These are phyloP conservation scores for Rhopalosiphum padi DNA, from an alignment of 1,140 invertebrate genomes.

Conservation along the genomic window DNA sequence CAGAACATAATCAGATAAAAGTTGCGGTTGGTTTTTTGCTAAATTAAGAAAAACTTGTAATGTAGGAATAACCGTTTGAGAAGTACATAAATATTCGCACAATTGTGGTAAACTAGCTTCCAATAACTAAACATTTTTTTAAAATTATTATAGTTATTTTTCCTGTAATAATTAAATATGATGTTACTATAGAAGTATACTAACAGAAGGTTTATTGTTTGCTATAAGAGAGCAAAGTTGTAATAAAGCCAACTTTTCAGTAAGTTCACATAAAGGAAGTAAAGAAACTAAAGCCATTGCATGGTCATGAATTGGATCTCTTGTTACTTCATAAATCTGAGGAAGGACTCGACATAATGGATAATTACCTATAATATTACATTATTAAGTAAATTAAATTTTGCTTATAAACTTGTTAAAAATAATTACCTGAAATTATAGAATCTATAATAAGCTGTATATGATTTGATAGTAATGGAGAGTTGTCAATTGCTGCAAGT, in stretches of 20 bases:
- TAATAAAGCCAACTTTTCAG: constrained; percentile 83
- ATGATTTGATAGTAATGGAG: constrained; percentile 82
- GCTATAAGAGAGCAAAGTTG: constrained; percentile 82
- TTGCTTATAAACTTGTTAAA: not conserved
- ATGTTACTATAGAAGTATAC: constrained; percentile 60
- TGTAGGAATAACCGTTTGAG: constrained; percentile 69
- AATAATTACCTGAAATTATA: constrained; percentile 76
- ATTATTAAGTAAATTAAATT: constrained; percentile 40
- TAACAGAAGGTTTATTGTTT: constrained; percentile 77
- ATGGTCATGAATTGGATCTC: constrained; percentile 83
- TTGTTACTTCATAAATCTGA: constrained; percentile 86
- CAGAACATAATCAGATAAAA: constrained; percentile 73
- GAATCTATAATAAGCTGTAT: constrained; percentile 89
- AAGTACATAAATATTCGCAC: constrained; percentile 73
- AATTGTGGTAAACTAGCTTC: constrained; percentile 80
- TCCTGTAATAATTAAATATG: not conserved
- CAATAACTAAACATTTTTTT: constrained; percentile 68
- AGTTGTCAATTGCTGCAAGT: constrained; percentile 90
- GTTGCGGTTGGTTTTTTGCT: constrained; percentile 71
- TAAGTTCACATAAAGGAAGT: constrained; percentile 79
- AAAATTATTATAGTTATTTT: not conserved
- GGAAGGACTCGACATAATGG: constrained; percentile 83
- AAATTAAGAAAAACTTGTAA: constrained; percentile 82
- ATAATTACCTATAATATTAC: constrained; percentile 74
- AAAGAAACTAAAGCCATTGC: constrained; percentile 81